These are phyloP conservation scores for Enteromius unitaeniatus DNA, from an alignment of 2,797 vertebrate genomes.

Conservation along the genomic window DNA sequence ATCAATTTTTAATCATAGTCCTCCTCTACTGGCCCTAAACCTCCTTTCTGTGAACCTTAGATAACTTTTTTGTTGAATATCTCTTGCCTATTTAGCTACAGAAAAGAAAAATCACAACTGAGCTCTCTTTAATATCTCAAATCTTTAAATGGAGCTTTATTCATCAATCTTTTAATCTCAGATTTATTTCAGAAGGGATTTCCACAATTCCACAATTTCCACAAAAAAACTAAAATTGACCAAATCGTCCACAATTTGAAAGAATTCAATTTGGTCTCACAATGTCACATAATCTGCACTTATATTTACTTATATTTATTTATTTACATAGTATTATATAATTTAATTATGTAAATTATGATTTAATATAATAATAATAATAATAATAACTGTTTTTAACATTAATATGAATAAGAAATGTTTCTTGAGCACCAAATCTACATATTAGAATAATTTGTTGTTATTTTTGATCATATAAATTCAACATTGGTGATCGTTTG, in stretches of 20 bases:
- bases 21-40: conserved; percentile 27
- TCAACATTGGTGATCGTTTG: background rate
- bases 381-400: background rate
- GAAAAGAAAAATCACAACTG: background rate
- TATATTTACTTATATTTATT: background rate
- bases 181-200: background rate
- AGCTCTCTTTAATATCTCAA: background rate
- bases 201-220: no score
- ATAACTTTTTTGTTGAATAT: conserved; percentile 7
- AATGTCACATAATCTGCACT: background rate
- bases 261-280: background rate
- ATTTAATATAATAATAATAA: background rate
- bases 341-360: background rate
- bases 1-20: conserved; percentile 50
- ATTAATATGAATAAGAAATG: background rate
- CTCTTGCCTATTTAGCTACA: background rate
- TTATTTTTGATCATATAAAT: background rate
- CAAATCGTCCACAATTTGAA: background rate
- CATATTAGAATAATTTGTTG: background rate
- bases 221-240: no score
- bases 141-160: background rate
- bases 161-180: background rate
- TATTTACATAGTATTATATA: background rate
- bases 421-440: background rate
- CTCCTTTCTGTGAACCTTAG: conserved; percentile 11